Evolutionary conservation across 2,797 vertebrate genomes (phyloP).

Genomic region (Anguilla marmorata): DNA sequence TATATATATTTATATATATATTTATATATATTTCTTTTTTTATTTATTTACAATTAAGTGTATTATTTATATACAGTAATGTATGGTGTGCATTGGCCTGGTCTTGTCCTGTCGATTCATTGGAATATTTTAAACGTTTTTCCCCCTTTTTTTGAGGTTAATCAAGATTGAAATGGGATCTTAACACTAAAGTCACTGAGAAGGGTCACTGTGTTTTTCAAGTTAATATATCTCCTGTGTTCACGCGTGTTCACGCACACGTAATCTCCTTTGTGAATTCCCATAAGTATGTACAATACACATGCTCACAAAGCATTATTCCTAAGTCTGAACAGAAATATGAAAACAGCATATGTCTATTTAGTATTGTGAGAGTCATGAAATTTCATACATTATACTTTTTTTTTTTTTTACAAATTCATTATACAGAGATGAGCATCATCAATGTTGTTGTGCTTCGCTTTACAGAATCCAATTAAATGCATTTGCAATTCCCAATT

Average conservation of each 20-base stretch:
- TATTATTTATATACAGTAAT: background rate
- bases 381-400: background rate
- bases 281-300: background rate
- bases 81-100: constrained; percentile 1
- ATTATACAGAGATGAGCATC: background rate
- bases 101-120: background rate
- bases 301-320: constrained; percentile 12
- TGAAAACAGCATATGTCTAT: background rate
- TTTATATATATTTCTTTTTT: background rate
- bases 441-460: background rate
- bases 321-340: background rate
- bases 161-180: background rate
- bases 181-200: background rate
- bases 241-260: background rate
- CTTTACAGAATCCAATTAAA: background rate
- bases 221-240: background rate
- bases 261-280: background rate
- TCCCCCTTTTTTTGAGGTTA: background rate
- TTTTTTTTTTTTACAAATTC: background rate
- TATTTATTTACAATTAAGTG: background rate
- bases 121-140: background rate
- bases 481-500: background rate
- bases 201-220: background rate
- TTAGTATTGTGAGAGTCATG: constrained; percentile 1
- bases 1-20: background rate